phyloP scores from a whole-genome alignment of 2,888 invertebrate species.

The Agrotis ipsilon region DNA sequence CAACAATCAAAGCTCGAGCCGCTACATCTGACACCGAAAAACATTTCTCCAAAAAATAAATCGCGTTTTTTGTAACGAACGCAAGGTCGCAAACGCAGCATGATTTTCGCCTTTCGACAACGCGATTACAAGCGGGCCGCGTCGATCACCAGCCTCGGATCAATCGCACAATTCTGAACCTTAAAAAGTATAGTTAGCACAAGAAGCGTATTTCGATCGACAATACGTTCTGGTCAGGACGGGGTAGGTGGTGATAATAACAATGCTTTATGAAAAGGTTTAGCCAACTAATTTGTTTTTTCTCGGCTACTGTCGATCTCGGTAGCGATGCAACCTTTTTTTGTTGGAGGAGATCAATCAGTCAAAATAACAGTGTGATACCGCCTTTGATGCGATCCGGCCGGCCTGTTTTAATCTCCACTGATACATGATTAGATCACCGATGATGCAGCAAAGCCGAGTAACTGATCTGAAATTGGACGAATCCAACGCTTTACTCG shows the following conservation, averaged over 20 bases:
- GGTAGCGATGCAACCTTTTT: slow-evolving; percentile 90
- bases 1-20: slow-evolving; percentile 90
- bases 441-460: slow-evolving; percentile 89
- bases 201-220: slow-evolving; percentile 70
- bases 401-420: slow-evolving; percentile 90
- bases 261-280: slow-evolving; percentile 91
- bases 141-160: slow-evolving; percentile 66
- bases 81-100: slow-evolving; percentile 88
- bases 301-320: slow-evolving; percentile 91
- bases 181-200: slow-evolving; percentile 72
- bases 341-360: slow-evolving; percentile 90
- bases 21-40: slow-evolving; percentile 90
- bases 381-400: slow-evolving; percentile 90
- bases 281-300: slow-evolving; percentile 91
- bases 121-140: slow-evolving; percentile 75
- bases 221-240: slow-evolving; percentile 76
- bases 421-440: slow-evolving; percentile 90
- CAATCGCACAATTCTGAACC: slow-evolving; percentile 73
- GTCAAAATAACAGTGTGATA: slow-evolving; percentile 91
- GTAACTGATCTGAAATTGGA: slow-evolving; percentile 88
- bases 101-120: slow-evolving; percentile 89
- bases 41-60: slow-evolving; percentile 88
- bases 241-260: slow-evolving; percentile 90
- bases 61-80: slow-evolving; percentile 86
- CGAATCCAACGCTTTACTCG: slow-evolving; percentile 79